Evolutionary conservation across 2,113 vertebrate genomes (phyloP), one percentile per base, ranked within the genome.

Genomic region (Dasypus novemcinctus): DNA sequence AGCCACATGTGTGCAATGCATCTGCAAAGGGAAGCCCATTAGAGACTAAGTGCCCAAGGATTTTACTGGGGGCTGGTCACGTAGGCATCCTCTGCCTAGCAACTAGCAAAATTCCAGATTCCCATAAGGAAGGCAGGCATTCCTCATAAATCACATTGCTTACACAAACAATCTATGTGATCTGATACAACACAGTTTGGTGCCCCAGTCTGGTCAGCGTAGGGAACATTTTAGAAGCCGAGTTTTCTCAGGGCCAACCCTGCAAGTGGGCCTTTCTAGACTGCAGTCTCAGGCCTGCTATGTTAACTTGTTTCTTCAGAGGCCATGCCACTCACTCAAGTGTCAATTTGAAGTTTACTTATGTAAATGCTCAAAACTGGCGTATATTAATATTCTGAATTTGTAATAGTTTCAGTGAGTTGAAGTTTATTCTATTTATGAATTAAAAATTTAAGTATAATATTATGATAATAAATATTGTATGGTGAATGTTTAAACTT

Each of bases 381-480:
- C 66, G 2, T 79, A 80, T 76, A 41, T 36, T 36, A 66, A 94
- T 63, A 87, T 59, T 93, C 49, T 43, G 27, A 84, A 85, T 52
- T 71, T 91, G 71, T 80, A 66, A 95, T 80, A 36, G 75, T 79
- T 97, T 87, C 36, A 87, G 57, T 46, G 31, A 68, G 27, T 17
- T 87, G 29, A 95, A 84, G 18, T 74, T 94, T 86, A 85, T 64
- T 43, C 36, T 68, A 49, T 49, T 27, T 41, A 41, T 66, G 46
- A 92, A 86, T 75, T 17, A 80, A 79, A 71, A 49, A 63, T 80
- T 15, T 33, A 78, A 90, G 38, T 74, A 68, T 80, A 90, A 68
- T 80, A 90, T 72, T 87, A 78, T n/a, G 90, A 68, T 6, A 86
- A 8, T n/a, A 95, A 87, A 91, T 87, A 87, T 61, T 69, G 17